Conservation (phyloP, 1,140 invertebrate species). For the Cyphomyrmex costatus region DNA sequence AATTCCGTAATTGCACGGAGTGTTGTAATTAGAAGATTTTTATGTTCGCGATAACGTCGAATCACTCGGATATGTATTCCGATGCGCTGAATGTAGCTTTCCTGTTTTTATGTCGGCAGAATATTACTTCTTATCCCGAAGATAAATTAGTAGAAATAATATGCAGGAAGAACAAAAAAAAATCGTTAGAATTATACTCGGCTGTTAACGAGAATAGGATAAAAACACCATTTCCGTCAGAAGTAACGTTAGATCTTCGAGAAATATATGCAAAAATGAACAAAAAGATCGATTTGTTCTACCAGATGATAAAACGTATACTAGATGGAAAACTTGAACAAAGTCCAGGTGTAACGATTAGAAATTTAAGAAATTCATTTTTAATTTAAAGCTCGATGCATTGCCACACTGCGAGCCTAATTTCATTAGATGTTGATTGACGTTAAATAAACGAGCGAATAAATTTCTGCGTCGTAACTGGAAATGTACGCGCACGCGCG, state of each 20-base stretch:
- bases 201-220: conserved; percentile 6
- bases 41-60: conserved; percentile 34
- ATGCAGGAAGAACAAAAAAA: conserved; percentile 33
- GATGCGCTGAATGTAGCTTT: conserved; percentile 40
- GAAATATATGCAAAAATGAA: conserved; percentile 8
- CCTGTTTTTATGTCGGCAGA: conserved; percentile 34
- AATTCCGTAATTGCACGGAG: conserved; percentile 45
- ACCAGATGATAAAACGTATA: neutral
- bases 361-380: conserved; percentile 31
- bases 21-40: conserved; percentile 62
- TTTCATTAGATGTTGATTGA: conserved; percentile 12
- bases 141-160: conserved; percentile 38
- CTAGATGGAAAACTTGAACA: neutral
- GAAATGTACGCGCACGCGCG: conserved; percentile 14
- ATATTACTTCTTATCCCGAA: conserved; percentile 41
- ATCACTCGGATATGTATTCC: conserved; percentile 46
- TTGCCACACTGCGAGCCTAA: conserved; percentile 7
- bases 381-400: conserved; percentile 34
- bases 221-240: conserved; percentile 34
- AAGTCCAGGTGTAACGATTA: neutral
- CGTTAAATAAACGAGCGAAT: conserved; percentile 34
- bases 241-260: conserved; percentile 45
- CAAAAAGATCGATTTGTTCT: conserved; percentile 5
- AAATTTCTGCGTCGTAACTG: conserved; percentile 1
- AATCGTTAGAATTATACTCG: conserved; percentile 15